These are phyloP conservation scores for Pararge aegeria DNA, from an alignment of 1,140 invertebrate genomes.

Conservation along the genomic window DNA sequence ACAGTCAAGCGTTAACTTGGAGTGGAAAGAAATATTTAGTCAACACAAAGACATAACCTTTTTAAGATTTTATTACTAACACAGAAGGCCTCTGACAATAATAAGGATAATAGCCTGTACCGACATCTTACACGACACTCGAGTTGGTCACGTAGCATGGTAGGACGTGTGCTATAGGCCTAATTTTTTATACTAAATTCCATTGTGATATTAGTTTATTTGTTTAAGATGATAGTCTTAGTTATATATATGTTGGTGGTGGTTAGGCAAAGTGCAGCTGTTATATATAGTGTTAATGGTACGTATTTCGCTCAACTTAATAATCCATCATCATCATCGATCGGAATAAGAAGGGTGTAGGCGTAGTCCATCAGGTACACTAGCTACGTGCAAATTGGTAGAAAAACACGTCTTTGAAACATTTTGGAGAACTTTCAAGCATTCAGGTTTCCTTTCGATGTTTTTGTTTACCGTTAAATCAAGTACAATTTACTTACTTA, in stretches of 20 bases:
- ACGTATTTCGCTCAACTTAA: too few species aligned
- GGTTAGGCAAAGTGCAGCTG: background rate
- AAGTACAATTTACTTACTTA: too few species aligned
- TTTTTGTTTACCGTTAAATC: too few species aligned
- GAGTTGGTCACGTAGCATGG: background rate
- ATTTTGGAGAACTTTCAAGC: too few species aligned
- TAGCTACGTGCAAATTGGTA: too few species aligned
- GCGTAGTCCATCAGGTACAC: too few species aligned
- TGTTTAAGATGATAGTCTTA: background rate
- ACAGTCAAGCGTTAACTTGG: too few species aligned
- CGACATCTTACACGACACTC: background rate
- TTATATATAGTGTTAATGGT: slow-evolving; percentile 16
- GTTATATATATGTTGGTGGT: background rate
- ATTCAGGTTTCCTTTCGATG: too few species aligned
- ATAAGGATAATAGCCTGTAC: background rate
- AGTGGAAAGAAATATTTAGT: background rate
- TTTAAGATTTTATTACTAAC: background rate
- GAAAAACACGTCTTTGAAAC: too few species aligned
- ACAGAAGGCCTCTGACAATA: background rate
- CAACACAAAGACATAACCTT: background rate
- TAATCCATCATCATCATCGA: too few species aligned
- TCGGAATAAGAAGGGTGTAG: too few species aligned
- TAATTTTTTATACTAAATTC: background rate
- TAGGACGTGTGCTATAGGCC: slow-evolving; percentile 6
- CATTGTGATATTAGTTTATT: background rate